Conservation (phyloP, 2,888 invertebrate genomes). For the Plemyria rubiginata region DNA sequence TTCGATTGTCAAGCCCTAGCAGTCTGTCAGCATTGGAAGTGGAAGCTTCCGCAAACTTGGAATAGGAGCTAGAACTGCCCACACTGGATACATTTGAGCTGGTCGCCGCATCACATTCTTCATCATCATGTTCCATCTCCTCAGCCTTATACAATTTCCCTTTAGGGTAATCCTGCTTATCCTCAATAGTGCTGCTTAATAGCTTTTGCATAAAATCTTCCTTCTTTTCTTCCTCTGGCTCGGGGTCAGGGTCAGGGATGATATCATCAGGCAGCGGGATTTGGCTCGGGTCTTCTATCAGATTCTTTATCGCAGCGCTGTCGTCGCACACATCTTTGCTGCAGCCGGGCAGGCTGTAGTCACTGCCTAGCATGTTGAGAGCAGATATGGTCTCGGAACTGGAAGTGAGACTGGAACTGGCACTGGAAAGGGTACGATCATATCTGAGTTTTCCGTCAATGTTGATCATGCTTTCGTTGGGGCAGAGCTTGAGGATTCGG, state of each 20-base stretch:
- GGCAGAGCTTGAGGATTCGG: conserved; percentile 72
- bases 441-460: conserved; percentile 69
- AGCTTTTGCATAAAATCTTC: conserved; percentile 78
- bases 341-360: conserved; percentile 71
- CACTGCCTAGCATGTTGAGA: conserved; percentile 59
- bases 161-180: conserved; percentile 74
- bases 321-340: conserved; percentile 71
- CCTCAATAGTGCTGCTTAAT: conserved; percentile 66
- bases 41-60: conserved; percentile 71
- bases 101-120: conserved; percentile 61
- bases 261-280: conserved; percentile 25
- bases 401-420: conserved; percentile 71
- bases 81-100: conserved; percentile 76
- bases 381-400: conserved; percentile 77
- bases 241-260: conserved; percentile 24
- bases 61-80: conserved; percentile 69
- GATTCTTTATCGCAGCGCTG: conserved; percentile 70
- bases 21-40: conserved; percentile 77
- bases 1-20: conserved; percentile 65
- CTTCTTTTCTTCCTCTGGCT: conserved; percentile 56
- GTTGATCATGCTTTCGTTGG: conserved; percentile 58
- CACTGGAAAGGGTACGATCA: conserved; percentile 67
- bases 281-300: conserved; percentile 54
- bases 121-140: conserved; percentile 51
- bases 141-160: conserved; percentile 76